phyloP scores from a whole-genome alignment of 2,113 vertebrate species.

The Vulpes ferrilata region DNA sequence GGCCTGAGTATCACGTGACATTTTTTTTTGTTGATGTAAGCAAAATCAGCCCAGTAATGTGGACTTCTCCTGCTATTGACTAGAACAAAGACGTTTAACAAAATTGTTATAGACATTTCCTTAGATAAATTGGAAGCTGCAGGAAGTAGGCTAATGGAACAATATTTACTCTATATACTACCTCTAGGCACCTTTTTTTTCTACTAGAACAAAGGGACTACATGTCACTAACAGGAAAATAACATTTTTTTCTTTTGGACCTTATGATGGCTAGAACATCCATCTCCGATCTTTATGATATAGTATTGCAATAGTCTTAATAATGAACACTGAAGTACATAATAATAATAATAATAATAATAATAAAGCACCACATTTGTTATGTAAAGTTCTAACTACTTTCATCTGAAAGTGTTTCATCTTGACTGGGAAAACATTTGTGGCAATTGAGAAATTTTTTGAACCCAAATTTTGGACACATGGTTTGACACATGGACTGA shows the following conservation, averaged over 20 bases:
- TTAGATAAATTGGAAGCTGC: slow-evolving; percentile 86
- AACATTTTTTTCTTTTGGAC: slow-evolving; percentile 85
- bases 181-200: slow-evolving; percentile 85
- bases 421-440: slow-evolving; percentile 87
- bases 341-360: slow-evolving; percentile 79
- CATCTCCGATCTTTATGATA: slow-evolving; percentile 80
- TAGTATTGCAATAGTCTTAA: slow-evolving; percentile 84
- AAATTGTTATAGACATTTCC: slow-evolving; percentile 84
- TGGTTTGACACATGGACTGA: slow-evolving; percentile 23
- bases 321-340: slow-evolving; percentile 86
- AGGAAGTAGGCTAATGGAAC: slow-evolving; percentile 87
- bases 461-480: slow-evolving; percentile 72
- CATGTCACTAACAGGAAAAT: slow-evolving; percentile 85
- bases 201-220: slow-evolving; percentile 86
- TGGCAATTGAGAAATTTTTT: slow-evolving; percentile 67
- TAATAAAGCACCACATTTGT: slow-evolving; percentile 87
- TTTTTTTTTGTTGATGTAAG: slow-evolving; percentile 87
- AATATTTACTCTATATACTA: slow-evolving; percentile 86
- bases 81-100: slow-evolving; percentile 86
- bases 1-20: slow-evolving; percentile 93
- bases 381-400: slow-evolving; percentile 84
- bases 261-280: slow-evolving; percentile 80
- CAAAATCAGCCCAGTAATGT: slow-evolving; percentile 88
- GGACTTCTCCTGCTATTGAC: slow-evolving; percentile 87
- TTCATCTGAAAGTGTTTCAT: slow-evolving; percentile 86